Conservation (phyloP, 2,113 vertebrate genomes). For the Notarius quadriscutis region DNA sequence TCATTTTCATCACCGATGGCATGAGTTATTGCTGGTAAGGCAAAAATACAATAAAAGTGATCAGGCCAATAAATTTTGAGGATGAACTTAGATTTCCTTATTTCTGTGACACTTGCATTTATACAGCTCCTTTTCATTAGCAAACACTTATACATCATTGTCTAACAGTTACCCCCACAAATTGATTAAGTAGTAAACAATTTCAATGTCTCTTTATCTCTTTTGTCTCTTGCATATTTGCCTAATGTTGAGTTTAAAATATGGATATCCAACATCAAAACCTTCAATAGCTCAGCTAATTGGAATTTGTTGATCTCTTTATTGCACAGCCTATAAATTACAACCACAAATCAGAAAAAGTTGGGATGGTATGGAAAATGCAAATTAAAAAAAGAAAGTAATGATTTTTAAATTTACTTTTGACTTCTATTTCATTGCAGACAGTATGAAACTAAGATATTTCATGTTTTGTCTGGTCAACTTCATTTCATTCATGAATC, state of each 20-base stretch:
- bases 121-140: neutral
- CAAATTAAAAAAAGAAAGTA: too few relatives aligned
- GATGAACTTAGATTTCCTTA: neutral
- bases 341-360: too few relatives aligned
- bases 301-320: slow-evolving; percentile 44
- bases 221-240: neutral
- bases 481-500: too few relatives aligned
- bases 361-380: too few relatives aligned
- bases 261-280: neutral
- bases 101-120: neutral
- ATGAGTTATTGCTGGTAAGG: neutral
- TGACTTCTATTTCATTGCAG: too few relatives aligned
- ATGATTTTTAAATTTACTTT: too few relatives aligned
- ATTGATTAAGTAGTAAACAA: neutral
- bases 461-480: too few relatives aligned
- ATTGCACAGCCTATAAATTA: slow-evolving; percentile 49
- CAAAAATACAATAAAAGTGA: neutral
- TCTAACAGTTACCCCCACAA: neutral
- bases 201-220: neutral
- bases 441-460: too few relatives aligned
- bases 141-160: neutral
- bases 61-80: neutral
- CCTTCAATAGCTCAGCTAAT: slow-evolving; percentile 43
- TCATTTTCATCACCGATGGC: neutral
- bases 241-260: neutral